Evolutionary conservation across 2,797 vertebrate genomes (phyloP), one percentile per base, ranked within the genome.

Genomic region (Cuculus canorus): DNA sequence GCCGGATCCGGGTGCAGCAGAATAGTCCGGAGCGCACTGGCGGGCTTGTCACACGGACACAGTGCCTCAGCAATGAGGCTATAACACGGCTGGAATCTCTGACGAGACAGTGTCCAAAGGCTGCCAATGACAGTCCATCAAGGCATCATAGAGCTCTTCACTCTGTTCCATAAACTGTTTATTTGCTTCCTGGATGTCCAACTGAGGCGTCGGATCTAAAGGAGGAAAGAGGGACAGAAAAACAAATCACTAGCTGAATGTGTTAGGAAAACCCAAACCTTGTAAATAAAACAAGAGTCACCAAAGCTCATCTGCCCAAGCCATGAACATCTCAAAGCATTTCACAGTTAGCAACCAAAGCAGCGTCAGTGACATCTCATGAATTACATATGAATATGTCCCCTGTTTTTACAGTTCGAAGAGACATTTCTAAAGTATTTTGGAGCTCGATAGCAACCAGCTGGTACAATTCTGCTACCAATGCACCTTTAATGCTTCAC

Each of bases 91-190:
- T 7, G 98, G 98, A 53, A 98, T 97, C 85, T 98, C 98, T 76
- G 98, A 98, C 5, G 97, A 98, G 32, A 98, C 98, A 3, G 97
- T 97, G 87, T 99, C 98, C 72, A 98, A 96, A 22, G 98, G 98
- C 97, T 99, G 98, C 98, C 98, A 99, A 59, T 98, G 99, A 95
- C 98, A 98, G 71, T 99, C 98, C 88, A 99, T 99, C 68, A 99
- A 96, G 13, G 99, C 98, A 3, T 99, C 98, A 0, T 99, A 99
- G 63, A 99, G 97, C 91, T 99, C 99, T 96, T 99, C 99, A 2
- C 99, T 99, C 91, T 98, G 97, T 60, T 99, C 98, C 98, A 99
- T 99, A 96, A 98, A 99, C 92, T 98, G 98, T 75, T 97, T 98
- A 95, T 99, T 99, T 47, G 98, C 98, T 95, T 99, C 99, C 0